phyloP scores from a whole-genome alignment of 2,797 vertebrate genomes.

The Orientallactaga sibirica region DNA sequence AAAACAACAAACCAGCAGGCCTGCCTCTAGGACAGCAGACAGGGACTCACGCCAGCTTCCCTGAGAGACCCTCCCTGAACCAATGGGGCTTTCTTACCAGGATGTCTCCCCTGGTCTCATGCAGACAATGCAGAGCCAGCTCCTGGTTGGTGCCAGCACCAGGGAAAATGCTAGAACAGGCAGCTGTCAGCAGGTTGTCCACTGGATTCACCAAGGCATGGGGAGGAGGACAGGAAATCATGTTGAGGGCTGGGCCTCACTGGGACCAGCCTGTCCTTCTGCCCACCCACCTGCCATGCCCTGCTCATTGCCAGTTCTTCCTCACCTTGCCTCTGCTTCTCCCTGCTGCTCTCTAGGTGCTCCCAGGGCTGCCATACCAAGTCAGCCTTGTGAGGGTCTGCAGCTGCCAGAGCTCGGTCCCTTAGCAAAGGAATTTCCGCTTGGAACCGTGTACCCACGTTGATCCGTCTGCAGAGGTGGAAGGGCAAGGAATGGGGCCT shows the following conservation, averaged over 20 bases:
- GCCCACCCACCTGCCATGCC: neutral
- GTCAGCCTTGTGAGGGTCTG: conserved; percentile 93
- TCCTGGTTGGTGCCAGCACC: conserved; percentile 99
- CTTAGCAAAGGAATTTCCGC: conserved; percentile 95
- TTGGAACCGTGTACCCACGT: conserved; percentile 97
- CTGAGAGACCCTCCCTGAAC: neutral
- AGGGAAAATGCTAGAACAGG: conserved; percentile 96
- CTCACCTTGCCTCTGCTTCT: conserved; percentile 92
- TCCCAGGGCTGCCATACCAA: conserved; percentile 94
- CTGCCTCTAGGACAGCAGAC: neutral
- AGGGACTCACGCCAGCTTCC: neutral
- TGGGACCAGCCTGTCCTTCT: neutral
- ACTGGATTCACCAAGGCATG: conserved; percentile 86
- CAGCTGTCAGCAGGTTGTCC: conserved; percentile 95
- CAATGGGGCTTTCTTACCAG: conserved; percentile 91
- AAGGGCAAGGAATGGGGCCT: conserved; percentile 26
- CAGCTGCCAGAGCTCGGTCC: conserved; percentile 90
- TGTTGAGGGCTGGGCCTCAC: neutral
- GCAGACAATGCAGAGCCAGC: conserved; percentile 95
- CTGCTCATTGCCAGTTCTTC: neutral
- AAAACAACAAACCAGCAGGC: neutral
- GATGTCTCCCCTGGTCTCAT: conserved; percentile 95
- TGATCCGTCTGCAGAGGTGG: conserved; percentile 92
- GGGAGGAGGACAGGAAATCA: neutral
- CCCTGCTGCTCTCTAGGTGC: conserved; percentile 89